These are phyloP conservation scores for Acridotheres tristis DNA, from an alignment of 2,797 vertebrate genomes.

Conservation along the genomic window DNA sequence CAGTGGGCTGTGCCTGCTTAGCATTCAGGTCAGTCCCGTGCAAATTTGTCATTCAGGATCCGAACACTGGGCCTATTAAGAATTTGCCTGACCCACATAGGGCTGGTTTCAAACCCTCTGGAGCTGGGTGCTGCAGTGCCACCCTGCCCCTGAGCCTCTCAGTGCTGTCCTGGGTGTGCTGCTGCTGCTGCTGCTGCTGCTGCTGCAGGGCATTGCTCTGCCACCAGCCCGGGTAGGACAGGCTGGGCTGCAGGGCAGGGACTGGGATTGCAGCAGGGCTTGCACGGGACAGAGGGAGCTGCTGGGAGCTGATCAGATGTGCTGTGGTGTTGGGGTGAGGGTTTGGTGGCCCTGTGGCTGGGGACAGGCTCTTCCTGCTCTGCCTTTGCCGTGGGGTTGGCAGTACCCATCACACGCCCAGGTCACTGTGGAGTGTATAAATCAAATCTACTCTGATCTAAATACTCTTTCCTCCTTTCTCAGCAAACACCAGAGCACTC, in stretches of 20 bases:
- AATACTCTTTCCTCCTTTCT: background rate
- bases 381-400: accelerated
- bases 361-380: background rate
- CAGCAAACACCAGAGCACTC: background rate
- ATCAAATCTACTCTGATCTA: background rate
- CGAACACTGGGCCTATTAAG: conserved; percentile 10
- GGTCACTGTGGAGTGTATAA: accelerated
- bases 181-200: background rate
- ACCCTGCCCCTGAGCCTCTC: background rate
- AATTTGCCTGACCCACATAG: conserved; percentile 55
- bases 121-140: background rate
- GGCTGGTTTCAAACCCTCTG: background rate
- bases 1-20: background rate
- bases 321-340: background rate
- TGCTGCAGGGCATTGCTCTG: background rate
- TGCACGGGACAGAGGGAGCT: accelerated
- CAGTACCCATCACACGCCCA: accelerated
- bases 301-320: background rate
- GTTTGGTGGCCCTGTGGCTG: background rate
- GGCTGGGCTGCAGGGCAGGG: background rate
- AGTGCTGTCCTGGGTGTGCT: background rate
- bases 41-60: conserved; percentile 16
- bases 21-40: conserved; percentile 40
- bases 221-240: background rate
- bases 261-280: background rate